Conservation (phyloP, 2,797 vertebrate genomes). For the Ibycter americanus region DNA sequence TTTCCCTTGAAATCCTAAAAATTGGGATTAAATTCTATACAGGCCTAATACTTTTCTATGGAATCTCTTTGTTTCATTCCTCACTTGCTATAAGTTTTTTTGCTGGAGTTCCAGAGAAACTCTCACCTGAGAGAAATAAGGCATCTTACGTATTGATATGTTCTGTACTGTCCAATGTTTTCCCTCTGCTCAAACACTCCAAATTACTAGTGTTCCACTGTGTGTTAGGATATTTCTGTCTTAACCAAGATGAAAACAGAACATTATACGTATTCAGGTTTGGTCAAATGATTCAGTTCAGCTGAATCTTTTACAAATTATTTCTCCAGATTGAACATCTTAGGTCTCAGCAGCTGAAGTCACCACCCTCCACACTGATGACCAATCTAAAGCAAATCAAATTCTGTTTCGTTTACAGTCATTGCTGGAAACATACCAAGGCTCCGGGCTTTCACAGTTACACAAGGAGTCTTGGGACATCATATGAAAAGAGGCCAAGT, state of each 20-base stretch:
- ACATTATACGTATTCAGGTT: background rate
- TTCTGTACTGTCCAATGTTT: background rate
- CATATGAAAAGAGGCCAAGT: background rate
- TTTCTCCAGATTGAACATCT: background rate
- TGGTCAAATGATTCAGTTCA: background rate
- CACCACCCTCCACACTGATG: background rate
- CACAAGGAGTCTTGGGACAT: background rate
- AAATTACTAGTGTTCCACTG: slow-evolving; percentile 1
- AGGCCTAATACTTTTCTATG: background rate
- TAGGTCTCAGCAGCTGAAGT: background rate
- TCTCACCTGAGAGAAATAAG: background rate
- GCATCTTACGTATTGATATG: background rate
- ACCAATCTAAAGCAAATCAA: background rate
- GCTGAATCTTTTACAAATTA: background rate
- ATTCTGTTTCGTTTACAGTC: background rate
- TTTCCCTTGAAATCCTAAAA: background rate
- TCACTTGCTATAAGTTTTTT: background rate
- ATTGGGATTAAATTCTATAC: background rate
- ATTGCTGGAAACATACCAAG: background rate
- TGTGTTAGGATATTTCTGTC: background rate
- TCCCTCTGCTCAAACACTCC: background rate
- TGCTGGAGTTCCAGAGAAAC: background rate
- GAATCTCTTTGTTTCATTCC: background rate
- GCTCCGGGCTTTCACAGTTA: background rate
- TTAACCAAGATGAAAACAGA: background rate